Conservation (phyloP, 2,888 invertebrate genomes). For the Diachrysia chrysitis region DNA sequence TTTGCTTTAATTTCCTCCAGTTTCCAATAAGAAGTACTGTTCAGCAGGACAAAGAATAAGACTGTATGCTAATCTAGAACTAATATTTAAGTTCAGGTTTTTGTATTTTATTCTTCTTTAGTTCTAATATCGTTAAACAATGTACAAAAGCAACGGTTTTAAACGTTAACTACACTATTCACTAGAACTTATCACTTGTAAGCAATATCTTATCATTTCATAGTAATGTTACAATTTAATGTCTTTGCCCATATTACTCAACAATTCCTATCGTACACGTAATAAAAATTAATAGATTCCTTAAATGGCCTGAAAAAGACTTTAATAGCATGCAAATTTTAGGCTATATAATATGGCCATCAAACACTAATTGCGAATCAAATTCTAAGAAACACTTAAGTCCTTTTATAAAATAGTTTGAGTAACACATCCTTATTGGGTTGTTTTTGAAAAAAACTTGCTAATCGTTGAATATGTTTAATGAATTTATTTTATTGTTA, state of each 20-base stretch:
- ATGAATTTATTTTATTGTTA: neutral
- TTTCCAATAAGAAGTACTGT: too few relatives aligned
- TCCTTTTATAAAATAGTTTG: conserved; percentile 1
- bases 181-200: conserved; percentile 18
- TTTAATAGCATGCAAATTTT: neutral
- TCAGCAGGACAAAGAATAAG: too few relatives aligned
- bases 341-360: conserved; percentile 1
- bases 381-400: neutral
- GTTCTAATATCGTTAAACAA: too few relatives aligned
- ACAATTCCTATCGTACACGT: neutral
- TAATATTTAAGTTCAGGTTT: too few relatives aligned
- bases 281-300: neutral
- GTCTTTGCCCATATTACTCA: conserved; percentile 21
- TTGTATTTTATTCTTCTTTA: too few relatives aligned
- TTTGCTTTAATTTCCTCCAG: too few relatives aligned
- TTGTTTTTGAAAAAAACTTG: neutral
- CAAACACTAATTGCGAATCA: neutral
- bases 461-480: neutral
- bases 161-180: neutral
- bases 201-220: conserved; percentile 45
- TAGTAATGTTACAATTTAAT: conserved; percentile 20
- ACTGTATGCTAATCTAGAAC: too few relatives aligned
- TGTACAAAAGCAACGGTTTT: neutral
- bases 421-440: neutral
- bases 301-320: neutral